Evolutionary conservation across 2,113 vertebrate genomes (phyloP).

Genomic region (Marcusenius ussheri): DNA sequence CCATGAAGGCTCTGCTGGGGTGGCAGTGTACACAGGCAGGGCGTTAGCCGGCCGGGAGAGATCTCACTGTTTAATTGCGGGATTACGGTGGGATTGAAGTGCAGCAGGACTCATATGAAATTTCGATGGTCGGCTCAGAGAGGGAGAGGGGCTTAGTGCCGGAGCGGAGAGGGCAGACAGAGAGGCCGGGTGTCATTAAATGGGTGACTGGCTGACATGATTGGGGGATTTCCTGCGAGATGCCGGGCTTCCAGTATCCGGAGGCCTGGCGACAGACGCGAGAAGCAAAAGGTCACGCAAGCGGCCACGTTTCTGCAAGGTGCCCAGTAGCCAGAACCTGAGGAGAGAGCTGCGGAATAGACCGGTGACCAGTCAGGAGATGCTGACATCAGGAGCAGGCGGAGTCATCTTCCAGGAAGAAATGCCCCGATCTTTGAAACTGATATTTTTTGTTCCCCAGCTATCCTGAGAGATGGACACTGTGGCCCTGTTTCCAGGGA

Average conservation of each 20-base stretch:
- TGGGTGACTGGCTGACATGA: slow-evolving; percentile 3
- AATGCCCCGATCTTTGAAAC: neutral
- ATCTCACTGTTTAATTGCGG: slow-evolving; percentile 41
- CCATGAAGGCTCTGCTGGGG: neutral
- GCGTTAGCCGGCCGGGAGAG: neutral
- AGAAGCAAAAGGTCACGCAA: neutral
- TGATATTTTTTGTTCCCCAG: neutral
- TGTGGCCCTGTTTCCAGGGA: neutral
- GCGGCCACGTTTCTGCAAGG: neutral
- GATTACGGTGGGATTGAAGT: slow-evolving; percentile 52
- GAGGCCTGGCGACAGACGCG: neutral
- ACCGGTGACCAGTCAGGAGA: neutral
- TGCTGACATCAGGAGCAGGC: neutral
- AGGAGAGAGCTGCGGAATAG: neutral
- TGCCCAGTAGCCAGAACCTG: neutral
- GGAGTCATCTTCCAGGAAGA: neutral
- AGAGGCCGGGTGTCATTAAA: neutral
- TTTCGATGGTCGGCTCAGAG: slow-evolving; percentile 25
- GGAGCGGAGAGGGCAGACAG: neutral
- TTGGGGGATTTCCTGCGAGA: neutral
- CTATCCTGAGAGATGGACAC: neutral
- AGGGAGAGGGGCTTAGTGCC: neutral
- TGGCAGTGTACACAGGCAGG: neutral
- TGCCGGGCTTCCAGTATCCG: neutral
- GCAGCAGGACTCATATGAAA: slow-evolving; percentile 31